Evolutionary conservation across 2,888 invertebrate genomes (phyloP).

Genomic region (Rhagonycha fulva): DNA sequence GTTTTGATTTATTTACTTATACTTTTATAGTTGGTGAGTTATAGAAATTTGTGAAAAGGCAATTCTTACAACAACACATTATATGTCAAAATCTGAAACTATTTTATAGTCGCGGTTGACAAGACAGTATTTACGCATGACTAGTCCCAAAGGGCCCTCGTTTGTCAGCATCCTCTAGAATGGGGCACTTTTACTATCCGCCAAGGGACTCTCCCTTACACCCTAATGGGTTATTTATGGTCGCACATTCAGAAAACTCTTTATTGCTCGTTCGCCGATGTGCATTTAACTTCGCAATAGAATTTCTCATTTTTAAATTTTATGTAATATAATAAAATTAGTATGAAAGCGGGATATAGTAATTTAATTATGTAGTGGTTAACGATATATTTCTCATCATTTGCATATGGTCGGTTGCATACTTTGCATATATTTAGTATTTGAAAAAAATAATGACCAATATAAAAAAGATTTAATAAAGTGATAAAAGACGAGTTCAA

Average conservation of each 20-base stretch:
- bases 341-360: background rate
- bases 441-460: background rate
- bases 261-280: constrained; percentile 42
- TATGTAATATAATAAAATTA: constrained; percentile 5
- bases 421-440: background rate
- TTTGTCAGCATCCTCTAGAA: constrained; percentile 34
- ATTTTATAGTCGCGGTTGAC: constrained; percentile 31
- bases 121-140: constrained; percentile 44
- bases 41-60: background rate
- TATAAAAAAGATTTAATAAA: background rate
- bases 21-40: background rate
- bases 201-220: constrained; percentile 34
- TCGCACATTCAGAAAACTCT: constrained; percentile 43
- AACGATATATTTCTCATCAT: background rate
- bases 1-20: background rate
- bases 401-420: background rate
- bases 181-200: constrained; percentile 25
- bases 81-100: constrained; percentile 22
- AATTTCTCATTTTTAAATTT: constrained; percentile 17
- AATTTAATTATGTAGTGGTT: background rate
- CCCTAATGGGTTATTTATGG: constrained; percentile 53
- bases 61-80: constrained; percentile 14
- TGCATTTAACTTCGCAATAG: constrained; percentile 37
- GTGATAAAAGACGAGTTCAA: too few relatives aligned
- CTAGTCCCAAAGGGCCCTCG: constrained; percentile 44